Evolutionary conservation across 2,113 vertebrate species (phyloP).

Genomic region (Cynocephalus volans): DNA sequence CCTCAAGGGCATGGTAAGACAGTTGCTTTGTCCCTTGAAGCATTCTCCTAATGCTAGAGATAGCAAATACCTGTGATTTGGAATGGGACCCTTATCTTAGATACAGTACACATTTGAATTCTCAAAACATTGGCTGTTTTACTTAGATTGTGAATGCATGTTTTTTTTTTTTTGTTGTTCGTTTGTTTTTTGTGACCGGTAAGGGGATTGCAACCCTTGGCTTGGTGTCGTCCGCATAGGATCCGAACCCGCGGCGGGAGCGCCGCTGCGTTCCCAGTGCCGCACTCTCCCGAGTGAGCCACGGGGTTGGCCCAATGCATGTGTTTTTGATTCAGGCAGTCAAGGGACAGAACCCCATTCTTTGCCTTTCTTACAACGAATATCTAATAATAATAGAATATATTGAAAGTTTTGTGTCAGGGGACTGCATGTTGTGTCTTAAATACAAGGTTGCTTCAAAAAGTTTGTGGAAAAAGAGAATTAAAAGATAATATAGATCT

Average conservation of each 20-base stretch:
- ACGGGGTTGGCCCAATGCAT: no score
- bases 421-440: background rate
- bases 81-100: background rate
- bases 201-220: no score
- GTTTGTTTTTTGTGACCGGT: no score
- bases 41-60: background rate
- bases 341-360: background rate
- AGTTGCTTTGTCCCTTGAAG: background rate
- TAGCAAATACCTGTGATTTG: background rate
- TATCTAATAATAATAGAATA: background rate
- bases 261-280: no score
- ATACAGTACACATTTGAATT: background rate
- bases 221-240: no score
- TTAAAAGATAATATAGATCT: no score
- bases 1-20: background rate
- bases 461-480: no score
- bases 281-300: no score
- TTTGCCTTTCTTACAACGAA: background rate
- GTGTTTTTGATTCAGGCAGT: background rate
- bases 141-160: background rate
- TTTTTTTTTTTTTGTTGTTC: no score
- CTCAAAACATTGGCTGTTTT: constrained; percentile 29
- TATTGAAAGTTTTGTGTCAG: background rate
- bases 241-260: no score
- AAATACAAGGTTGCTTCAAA: background rate